Percentiles rank a stretch among this genome's conserved stretches.
phyloP scores from a whole-genome alignment of 2,113 vertebrate species.

The Ciconia stormi region DNA sequence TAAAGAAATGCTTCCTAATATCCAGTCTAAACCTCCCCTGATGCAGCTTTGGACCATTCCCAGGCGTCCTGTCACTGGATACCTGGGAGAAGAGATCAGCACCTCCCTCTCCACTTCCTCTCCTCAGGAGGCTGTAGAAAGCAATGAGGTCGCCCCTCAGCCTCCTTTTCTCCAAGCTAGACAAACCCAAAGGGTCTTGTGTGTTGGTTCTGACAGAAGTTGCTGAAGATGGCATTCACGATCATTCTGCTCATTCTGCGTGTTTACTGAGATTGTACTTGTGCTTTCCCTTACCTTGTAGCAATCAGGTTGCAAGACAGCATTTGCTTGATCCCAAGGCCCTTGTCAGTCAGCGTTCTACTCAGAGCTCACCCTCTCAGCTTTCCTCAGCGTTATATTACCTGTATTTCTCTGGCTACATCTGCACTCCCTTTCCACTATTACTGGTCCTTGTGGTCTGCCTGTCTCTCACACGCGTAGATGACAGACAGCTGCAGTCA shows the following conservation, averaged over 20 bases:
- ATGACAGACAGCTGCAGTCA: background rate
- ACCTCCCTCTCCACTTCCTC: background rate
- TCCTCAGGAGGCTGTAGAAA: background rate
- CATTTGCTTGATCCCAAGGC: background rate
- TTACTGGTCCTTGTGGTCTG: background rate
- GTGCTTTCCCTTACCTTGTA: background rate
- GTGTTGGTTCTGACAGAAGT: background rate
- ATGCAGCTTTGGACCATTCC: background rate
- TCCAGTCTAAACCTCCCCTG: background rate
- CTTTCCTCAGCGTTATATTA: background rate
- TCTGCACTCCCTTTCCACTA: background rate
- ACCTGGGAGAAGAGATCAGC: background rate
- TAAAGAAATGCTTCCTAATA: background rate
- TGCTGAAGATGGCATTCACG: background rate
- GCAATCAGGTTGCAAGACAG: background rate
- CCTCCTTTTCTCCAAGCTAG: background rate
- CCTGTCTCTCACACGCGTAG: background rate
- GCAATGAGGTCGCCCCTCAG: background rate
- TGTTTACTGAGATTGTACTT: background rate
- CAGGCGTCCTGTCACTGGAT: rapidly evolving
- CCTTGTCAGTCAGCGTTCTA: background rate
- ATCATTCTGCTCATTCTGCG: background rate
- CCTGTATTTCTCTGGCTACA: background rate
- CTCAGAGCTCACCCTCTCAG: background rate
- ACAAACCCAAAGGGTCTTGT: background rate